phyloP scores from a whole-genome alignment of 2,888 invertebrate genomes.

The Pseudoips prasinana region DNA sequence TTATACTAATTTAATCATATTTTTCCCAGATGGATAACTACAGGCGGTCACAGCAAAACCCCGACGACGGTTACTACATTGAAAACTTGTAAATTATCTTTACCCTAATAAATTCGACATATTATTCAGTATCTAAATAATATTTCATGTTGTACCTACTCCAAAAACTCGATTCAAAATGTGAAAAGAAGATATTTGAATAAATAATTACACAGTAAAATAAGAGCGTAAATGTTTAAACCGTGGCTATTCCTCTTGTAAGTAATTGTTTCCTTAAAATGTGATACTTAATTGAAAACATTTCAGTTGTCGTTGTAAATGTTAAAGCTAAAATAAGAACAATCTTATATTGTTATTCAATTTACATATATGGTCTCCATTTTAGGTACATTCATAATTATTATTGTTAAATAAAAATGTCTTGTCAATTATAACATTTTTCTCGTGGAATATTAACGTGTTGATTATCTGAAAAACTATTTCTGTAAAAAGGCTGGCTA shows the following conservation, averaged over 20 bases:
- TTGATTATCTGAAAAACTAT: conserved; percentile 17
- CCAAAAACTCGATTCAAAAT: conserved; percentile 17
- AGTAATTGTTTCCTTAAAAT: background rate
- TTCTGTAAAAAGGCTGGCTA: conserved; percentile 48
- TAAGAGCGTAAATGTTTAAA: background rate
- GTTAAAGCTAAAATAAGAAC: no score
- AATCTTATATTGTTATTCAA: no score
- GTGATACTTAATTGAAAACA: no score
- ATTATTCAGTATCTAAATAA: conserved; percentile 20
- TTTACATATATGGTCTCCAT: conserved; percentile 3
- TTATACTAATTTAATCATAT: no score
- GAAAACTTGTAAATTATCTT: conserved; percentile 56
- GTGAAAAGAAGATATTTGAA: no score
- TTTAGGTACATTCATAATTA: conserved; percentile 29
- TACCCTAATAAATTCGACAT: conserved; percentile 21
- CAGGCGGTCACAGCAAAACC: conserved; percentile 62
- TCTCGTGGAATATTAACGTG: background rate
- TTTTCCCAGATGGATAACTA: conserved; percentile 67
- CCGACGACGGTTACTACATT: conserved; percentile 59
- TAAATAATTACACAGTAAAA: no score
- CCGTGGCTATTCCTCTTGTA: background rate
- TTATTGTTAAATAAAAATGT: no score
- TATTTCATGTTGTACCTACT: conserved; percentile 16
- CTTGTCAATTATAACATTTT: conserved; percentile 46
- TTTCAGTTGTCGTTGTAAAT: background rate